phyloP scores from a whole-genome alignment of 2,797 vertebrate species.

The Brachymystax lenok region DNA sequence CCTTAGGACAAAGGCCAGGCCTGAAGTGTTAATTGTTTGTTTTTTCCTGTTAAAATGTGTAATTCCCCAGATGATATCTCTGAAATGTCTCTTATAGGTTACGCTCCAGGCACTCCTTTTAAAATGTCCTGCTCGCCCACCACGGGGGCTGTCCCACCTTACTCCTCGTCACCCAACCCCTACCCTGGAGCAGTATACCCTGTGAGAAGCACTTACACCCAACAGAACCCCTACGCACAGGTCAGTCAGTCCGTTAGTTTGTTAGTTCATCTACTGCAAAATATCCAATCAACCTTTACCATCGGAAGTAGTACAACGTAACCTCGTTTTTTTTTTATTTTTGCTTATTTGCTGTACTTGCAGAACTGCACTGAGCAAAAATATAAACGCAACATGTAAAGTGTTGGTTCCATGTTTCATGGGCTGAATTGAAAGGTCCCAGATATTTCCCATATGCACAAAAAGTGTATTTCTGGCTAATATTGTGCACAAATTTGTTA shows the following conservation, averaged over 20 bases:
- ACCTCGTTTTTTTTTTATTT: too few relatives aligned
- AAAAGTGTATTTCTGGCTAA: too few relatives aligned
- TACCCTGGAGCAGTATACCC: constrained; percentile 93
- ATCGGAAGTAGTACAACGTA: neutral
- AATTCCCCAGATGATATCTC: constrained; percentile 3
- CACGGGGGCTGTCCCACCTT: constrained; percentile 90
- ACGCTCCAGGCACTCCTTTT: constrained; percentile 92
- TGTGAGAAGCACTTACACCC: constrained; percentile 93
- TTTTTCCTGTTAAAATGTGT: neutral
- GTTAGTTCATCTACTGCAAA: neutral
- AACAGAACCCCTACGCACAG: constrained; percentile 97
- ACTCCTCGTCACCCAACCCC: constrained; percentile 91
- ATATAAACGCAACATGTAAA: too few relatives aligned
- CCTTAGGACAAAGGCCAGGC: neutral
- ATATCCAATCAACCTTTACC: neutral
- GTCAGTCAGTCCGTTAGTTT: constrained; percentile 58
- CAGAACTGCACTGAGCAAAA: too few relatives aligned
- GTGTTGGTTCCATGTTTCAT: too few relatives aligned
- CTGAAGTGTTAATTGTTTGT: neutral
- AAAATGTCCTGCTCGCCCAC: constrained; percentile 98
- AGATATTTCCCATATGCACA: too few relatives aligned
- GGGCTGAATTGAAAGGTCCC: too few relatives aligned
- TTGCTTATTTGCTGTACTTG: too few relatives aligned
- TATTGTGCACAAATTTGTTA: too few relatives aligned
- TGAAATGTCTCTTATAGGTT: constrained; percentile 76